Evolutionary conservation across 2,113 vertebrate genomes (phyloP), one percentile per base, ranked within the genome.

Genomic region (Gavialis gangeticus): DNA sequence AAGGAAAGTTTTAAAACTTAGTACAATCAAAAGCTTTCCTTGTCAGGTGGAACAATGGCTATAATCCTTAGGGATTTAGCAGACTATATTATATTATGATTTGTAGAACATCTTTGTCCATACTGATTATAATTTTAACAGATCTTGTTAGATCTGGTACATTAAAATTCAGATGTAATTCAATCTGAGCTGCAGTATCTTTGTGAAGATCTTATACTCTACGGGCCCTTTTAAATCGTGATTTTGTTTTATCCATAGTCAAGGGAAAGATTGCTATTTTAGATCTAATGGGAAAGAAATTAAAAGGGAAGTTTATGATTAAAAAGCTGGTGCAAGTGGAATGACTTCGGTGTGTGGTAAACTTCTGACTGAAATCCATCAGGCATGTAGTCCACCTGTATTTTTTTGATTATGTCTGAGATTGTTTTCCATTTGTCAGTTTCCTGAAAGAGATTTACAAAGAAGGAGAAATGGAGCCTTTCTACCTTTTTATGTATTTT

Each of bases 181-280:
- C 73, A 24, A 7, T 63, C 28, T 67, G 16, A 92, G 10, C 57
- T 88, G 77, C 63, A 79, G 75, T 21, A 21, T 87, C 90, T 77
- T 78, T 7, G 3, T 56, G 3, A 75, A 27, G 62, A 46, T n/a
- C 82, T 76, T 71, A 19, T 66, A 46, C 82, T 10, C 2, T 6
- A 1, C 0, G 0, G 12, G 46, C 46, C 46, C 46, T 46, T 37
- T 85, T 60, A 62, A 58, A 57, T n/a, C 60, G 4, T 24, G 10
- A 67, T 6, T 5, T 34, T 4, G 2, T 64, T 13, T n/a, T 30
- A 55, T 90, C 66, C 17, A 75, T 16, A 67, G 60, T 54, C 21
- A 58, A 3, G 6, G 83, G 30, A 24, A 46, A 82, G 27, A 6
- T 21, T 4, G 28, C 34, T 54, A 3, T 30, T 82, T 86, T 57